A percentile compares a stretch with the other conserved stretches of the same genome.
phyloP scores from a whole-genome alignment of 1,140 invertebrate species.

The Tetragonula clypearis region DNA sequence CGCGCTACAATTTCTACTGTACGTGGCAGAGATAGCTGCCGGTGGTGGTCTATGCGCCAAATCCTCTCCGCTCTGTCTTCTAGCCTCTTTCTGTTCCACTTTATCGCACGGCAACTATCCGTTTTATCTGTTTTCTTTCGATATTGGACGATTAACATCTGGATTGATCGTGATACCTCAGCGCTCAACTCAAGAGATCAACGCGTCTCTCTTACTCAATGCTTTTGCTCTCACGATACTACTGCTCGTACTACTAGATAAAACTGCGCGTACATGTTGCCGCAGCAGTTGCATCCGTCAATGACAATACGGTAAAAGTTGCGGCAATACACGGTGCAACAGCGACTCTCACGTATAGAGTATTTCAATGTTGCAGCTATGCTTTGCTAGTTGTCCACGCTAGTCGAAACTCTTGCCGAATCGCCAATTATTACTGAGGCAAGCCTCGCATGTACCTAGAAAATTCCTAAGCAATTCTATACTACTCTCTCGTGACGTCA shows the following conservation, averaged over 20 bases:
- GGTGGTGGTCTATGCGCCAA: background rate
- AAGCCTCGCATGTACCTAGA: background rate
- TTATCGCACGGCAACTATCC: background rate
- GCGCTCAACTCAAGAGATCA: background rate
- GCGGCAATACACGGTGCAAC: background rate
- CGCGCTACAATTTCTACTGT: constrained; percentile 12
- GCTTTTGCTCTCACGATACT: background rate
- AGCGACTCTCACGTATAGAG: background rate
- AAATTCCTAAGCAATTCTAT: background rate
- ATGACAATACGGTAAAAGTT: constrained; percentile 19
- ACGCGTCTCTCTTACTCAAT: background rate
- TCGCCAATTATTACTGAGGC: background rate
- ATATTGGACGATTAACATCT: constrained; percentile 17
- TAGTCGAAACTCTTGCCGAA: background rate
- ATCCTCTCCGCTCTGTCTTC: background rate
- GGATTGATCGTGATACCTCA: background rate
- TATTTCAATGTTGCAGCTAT: background rate
- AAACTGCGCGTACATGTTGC: background rate
- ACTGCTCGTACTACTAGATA: background rate
- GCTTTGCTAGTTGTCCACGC: background rate
- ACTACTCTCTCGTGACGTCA: background rate
- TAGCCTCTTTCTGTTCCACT: background rate
- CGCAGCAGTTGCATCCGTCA: background rate
- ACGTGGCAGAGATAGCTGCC: constrained; percentile 26
- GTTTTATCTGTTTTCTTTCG: background rate